Base-by-base conservation (phyloP, 2,888 invertebrate species). In the Timema podura region DNA sequence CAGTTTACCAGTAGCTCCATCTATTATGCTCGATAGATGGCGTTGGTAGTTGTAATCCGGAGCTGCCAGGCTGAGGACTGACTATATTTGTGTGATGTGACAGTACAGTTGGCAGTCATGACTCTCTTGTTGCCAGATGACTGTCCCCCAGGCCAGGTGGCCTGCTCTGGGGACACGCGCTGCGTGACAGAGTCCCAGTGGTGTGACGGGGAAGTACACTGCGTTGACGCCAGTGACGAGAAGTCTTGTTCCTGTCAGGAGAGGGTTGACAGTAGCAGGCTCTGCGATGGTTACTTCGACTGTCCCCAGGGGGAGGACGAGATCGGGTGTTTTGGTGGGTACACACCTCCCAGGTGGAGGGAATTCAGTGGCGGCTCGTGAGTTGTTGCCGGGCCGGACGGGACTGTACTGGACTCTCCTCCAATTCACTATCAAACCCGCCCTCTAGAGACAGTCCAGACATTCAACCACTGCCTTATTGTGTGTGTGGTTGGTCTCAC, bases 261-360 rank as follows among this genome's bases (percentile, higher is more conserved):
- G n/a, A 85, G 92, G 70, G 84, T 94, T 11, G 85, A 86, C 15
- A 82, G 82, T 64, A 82, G 85, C 5, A 85, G 91, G 74, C 79
- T 89, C 0, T 95, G 95, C 77, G 95, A 95, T 79, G 92, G 91
- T 15, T 92, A 90, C 77, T 87, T 88, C 65, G 94, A 94, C 77
- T 94, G 93, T 79, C 93, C 93, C 0, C 85, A 87, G 75, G 91
- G 89, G 30, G 92, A 91, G 82, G 93, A 93, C 77, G 93, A 94
- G 82, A 81, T 89, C 76, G 91, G 88, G 30, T 94, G 93, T 79
- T 88, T 87, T 77, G 91, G 92, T 91, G 82, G 82, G 78, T 73
- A 54, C 59, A 44, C 57, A 13, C 57, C 10, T 46, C 9, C 46
- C 30, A 48, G 30, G 30, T 61, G 61, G 61, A 15, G 15, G 49